Percentiles rank a stretch among this genome's conserved stretches.
Evolutionary conservation across 2,113 vertebrate species (phyloP).

Genomic region (Myanophis thanlyinensis): DNA sequence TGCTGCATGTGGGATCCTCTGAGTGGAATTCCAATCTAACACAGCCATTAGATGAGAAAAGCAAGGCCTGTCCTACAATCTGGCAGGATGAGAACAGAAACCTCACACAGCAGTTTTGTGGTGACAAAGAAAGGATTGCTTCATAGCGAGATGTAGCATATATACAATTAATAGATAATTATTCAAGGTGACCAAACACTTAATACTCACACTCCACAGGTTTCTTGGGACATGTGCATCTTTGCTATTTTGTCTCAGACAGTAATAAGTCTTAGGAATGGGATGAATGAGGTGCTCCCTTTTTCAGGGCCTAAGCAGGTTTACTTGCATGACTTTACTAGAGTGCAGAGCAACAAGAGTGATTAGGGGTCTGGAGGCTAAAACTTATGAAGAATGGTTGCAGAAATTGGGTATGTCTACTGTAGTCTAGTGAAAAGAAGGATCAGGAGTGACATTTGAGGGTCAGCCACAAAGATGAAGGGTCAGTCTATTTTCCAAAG

Average conservation of each 20-base stretch:
- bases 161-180: neutral
- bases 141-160: neutral
- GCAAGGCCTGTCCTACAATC: neutral
- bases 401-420: neutral
- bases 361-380: neutral
- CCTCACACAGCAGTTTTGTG: neutral
- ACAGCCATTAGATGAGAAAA: neutral
- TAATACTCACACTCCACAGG: neutral
- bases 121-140: neutral
- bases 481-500: neutral
- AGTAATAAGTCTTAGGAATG: neutral
- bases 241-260: neutral
- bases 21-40: neutral
- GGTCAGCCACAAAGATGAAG: neutral
- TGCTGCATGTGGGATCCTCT: neutral
- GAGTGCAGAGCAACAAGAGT: neutral
- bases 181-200: neutral
- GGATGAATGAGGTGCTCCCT: neutral
- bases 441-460: neutral
- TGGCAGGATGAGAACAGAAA: neutral
- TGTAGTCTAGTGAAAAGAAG: neutral
- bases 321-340: no score
- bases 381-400: neutral
- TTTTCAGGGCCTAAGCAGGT: neutral
- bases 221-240: neutral